Percentiles rank a stretch among this genome's conserved stretches.
These are phyloP conservation scores for Brachionichthys hirsutus DNA, from an alignment of 2,113 vertebrate species.

Conservation along the genomic window DNA sequence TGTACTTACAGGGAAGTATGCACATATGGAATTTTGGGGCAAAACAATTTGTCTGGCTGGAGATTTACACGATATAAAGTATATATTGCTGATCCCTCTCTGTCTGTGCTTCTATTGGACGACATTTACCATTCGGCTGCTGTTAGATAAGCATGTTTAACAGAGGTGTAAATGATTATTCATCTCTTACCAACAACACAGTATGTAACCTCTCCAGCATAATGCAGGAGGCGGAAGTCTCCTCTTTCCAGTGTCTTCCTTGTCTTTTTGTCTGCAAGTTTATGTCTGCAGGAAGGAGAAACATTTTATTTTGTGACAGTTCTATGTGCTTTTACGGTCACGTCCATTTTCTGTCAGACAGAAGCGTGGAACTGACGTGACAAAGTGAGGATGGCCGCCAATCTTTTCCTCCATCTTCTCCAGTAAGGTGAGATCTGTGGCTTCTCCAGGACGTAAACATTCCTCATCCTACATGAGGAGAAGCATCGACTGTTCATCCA, in stretches of 20 bases:
- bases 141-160: background rate
- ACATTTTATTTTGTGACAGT: background rate
- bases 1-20: too few species aligned
- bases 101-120: background rate
- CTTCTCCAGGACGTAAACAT: conserved; percentile 91
- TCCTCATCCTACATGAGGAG: conserved; percentile 86
- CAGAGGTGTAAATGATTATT: background rate
- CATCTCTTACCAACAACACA: conserved; percentile 85
- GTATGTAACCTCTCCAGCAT: conserved; percentile 95
- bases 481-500: background rate
- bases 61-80: too few species aligned
- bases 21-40: too few species aligned
- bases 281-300: conserved; percentile 79
- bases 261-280: conserved; percentile 86
- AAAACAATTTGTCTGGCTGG: too few species aligned
- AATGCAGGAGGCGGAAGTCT: conserved; percentile 92
- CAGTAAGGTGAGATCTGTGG: conserved; percentile 92
- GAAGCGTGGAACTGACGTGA: conserved; percentile 81
- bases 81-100: too few species aligned
- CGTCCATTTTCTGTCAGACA: background rate
- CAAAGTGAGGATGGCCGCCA: conserved; percentile 89
- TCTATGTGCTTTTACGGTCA: background rate
- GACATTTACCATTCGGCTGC: too few species aligned
- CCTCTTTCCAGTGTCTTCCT: conserved; percentile 88
- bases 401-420: conserved; percentile 95